phyloP scores from a whole-genome alignment of 2,113 vertebrate species.

The Sisor rabdophorus region DNA sequence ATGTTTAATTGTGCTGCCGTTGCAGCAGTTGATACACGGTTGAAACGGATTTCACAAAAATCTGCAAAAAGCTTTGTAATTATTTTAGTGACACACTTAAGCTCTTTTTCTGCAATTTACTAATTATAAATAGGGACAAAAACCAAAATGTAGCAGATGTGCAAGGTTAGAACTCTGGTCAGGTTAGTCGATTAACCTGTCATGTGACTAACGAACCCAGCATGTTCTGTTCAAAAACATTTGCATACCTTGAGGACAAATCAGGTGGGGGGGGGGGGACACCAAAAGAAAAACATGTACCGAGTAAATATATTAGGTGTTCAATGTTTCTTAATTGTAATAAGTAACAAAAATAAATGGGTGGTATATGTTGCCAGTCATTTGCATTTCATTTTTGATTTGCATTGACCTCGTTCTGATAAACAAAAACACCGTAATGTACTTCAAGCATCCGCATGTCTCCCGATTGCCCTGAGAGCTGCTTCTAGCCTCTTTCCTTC shows the following conservation, averaged over 20 bases:
- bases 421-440: not conserved
- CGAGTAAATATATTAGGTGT: not conserved
- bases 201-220: not conserved
- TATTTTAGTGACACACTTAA: no score
- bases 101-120: not conserved
- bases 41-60: no score
- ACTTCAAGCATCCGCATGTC: not conserved
- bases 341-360: not conserved
- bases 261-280: no score
- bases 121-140: not conserved
- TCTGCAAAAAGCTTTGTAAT: no score
- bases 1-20: no score
- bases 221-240: not conserved
- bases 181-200: not conserved
- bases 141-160: not conserved
- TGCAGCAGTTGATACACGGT: no score
- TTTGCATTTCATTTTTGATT: not conserved
- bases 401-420: not conserved
- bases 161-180: not conserved
- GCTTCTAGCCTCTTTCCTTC: not conserved
- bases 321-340: not conserved
- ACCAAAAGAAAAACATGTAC: not conserved
- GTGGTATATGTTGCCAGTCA: not conserved
- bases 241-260: not conserved
- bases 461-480: not conserved